phyloP scores from a whole-genome alignment of 2,797 vertebrate genomes.

The Myripristis jacobus region DNA sequence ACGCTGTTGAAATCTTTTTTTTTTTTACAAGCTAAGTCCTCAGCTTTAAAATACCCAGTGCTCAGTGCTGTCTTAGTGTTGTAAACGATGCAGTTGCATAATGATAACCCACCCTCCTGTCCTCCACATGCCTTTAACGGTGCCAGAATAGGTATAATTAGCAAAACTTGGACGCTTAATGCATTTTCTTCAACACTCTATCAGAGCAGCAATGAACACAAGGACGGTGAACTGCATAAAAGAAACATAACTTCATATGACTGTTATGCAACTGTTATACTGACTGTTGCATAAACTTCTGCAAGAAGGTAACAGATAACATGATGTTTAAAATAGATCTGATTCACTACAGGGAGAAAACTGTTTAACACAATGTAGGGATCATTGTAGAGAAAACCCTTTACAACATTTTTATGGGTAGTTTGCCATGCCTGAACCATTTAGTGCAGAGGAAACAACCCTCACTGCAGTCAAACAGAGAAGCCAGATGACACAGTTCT shows the following conservation, averaged over 20 bases:
- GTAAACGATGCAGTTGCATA: too few species aligned
- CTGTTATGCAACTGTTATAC: too few species aligned
- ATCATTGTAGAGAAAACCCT: neutral
- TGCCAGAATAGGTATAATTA: neutral
- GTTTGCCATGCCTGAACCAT: slow-evolving; percentile 1
- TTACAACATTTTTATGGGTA: neutral
- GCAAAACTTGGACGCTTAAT: neutral
- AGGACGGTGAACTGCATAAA: neutral
- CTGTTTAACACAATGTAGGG: too few species aligned
- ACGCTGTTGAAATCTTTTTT: neutral
- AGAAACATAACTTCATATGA: neutral
- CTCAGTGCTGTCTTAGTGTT: neutral
- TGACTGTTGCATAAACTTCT: too few species aligned
- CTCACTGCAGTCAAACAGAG: neutral
- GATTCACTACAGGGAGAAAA: neutral
- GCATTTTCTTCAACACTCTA: neutral
- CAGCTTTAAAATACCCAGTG: neutral
- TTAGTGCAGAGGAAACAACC: neutral
- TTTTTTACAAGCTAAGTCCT: neutral
- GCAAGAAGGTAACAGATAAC: too few species aligned
- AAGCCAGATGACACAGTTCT: slow-evolving; percentile 59
- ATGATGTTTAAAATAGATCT: too few species aligned
- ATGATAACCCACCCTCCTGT: neutral
- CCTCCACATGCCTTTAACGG: neutral
- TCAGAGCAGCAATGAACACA: neutral